phyloP scores from a whole-genome alignment of 2,888 invertebrate genomes.

The Xylophagus ater region DNA sequence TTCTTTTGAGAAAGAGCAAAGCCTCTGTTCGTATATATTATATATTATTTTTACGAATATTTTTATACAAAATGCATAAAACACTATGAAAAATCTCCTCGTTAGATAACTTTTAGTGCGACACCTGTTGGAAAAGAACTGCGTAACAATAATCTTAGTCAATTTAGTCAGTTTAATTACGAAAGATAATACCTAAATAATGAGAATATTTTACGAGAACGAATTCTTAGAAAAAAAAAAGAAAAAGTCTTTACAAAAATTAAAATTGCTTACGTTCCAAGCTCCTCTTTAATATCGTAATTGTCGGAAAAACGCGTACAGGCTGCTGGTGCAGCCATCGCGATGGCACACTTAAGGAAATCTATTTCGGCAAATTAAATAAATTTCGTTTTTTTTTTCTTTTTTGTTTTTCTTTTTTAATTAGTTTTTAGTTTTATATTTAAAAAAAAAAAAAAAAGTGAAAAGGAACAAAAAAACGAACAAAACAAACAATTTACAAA shows the following conservation, averaged over 20 bases:
- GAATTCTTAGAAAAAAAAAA: slow-evolving; percentile 1
- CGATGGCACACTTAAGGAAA: slow-evolving; percentile 43
- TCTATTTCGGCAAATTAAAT: slow-evolving; percentile 34
- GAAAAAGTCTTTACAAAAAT: slow-evolving; percentile 3
- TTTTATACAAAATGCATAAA: too few species aligned
- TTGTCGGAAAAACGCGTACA: slow-evolving; percentile 98
- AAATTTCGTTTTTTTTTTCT: background rate
- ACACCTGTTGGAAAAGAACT: too few species aligned
- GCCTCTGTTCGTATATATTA: too few species aligned
- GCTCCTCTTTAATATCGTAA: slow-evolving; percentile 98
- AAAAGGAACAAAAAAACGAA: too few species aligned
- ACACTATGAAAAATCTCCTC: too few species aligned
- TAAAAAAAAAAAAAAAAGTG: background rate
- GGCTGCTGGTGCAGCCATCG: slow-evolving; percentile 80
- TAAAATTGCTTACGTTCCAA: slow-evolving; percentile 84
- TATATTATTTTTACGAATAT: too few species aligned
- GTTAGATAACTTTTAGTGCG: too few species aligned
- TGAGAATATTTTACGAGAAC: slow-evolving; percentile 1
- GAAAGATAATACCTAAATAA: too few species aligned
- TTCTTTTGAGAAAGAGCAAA: too few species aligned
- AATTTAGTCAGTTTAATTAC: too few species aligned
- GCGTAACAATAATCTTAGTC: too few species aligned
- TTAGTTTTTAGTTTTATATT: background rate
- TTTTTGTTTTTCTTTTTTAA: background rate
- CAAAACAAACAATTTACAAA: background rate